Evolutionary conservation across 2,113 vertebrate genomes (phyloP), one percentile per base, ranked within the genome.

Genomic region (Takifugu bimaculatus): DNA sequence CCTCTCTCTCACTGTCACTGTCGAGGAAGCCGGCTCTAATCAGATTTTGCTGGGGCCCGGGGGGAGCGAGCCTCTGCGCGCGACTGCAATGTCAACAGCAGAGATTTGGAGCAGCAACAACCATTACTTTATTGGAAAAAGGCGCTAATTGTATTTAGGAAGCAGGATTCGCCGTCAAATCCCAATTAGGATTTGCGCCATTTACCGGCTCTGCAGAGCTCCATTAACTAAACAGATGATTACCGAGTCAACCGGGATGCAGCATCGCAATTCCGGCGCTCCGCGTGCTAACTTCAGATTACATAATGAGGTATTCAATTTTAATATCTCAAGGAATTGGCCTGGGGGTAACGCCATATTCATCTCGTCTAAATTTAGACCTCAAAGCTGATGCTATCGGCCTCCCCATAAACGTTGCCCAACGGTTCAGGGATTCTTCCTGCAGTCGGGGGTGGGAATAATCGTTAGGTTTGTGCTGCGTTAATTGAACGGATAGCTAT

Each of bases 211-310:
- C 64, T 72, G 70, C 66, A 54, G 55, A 28, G 80, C 72, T 66
- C 68, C 73, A 85, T 86, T 85, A 85, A 77, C 72, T 82, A 62
- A 73, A 72, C 65, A 78, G 71, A 84, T 79, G 69, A 82, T 84
- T 78, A 79, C 78, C 80, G 58, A 77, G 74, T 81, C 76, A 76
- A 65, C 44, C 28, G 55, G 60, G 70, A 69, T 65, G 67, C 68
- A 75, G 74, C 67, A 60, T 74, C 59, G 57, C 63, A 49, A 12
- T 75, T 77, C 59, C 60, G 45, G 68, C 54, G 28, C 74, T 63
- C 28, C 53, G 67, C 56, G 83, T 78, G 75, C 70, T 71, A 63
- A 67, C 76, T 78, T 82, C 71, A 71, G 44, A 63, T 53, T 65
- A n/a, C 50, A 78, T 84, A 84, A 83, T 27, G 76, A 81, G 74